A percentile compares a stretch with the other conserved stretches of the same genome.
Conservation (phyloP, 1,140 invertebrate genomes). For the Charaxes varanes region DNA sequence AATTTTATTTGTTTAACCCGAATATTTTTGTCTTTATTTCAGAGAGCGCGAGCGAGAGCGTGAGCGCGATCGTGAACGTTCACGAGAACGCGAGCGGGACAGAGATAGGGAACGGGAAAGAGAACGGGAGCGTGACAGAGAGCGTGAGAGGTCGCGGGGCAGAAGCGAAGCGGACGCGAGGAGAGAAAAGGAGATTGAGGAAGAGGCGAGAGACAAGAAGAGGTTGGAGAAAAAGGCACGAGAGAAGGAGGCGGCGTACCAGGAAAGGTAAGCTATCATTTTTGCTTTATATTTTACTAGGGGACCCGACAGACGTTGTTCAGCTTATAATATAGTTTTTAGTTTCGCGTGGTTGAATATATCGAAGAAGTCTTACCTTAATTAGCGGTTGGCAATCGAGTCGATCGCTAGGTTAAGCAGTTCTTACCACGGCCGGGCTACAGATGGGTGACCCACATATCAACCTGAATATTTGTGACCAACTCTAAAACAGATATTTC, state of each 20-base stretch:
- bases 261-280: slow-evolving; percentile 78
- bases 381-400: too few relatives aligned
- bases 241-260: slow-evolving; percentile 96
- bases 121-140: slow-evolving; percentile 74
- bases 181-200: slow-evolving; percentile 91
- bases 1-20: too few relatives aligned
- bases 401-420: too few relatives aligned
- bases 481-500: too few relatives aligned
- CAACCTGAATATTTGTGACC: too few relatives aligned
- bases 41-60: slow-evolving; percentile 33
- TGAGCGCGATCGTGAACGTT: slow-evolving; percentile 13
- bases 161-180: slow-evolving; percentile 66
- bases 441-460: too few relatives aligned
- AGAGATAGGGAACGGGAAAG: slow-evolving; percentile 75
- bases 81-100: slow-evolving; percentile 22
- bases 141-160: slow-evolving; percentile 47
- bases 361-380: too few relatives aligned
- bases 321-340: too few relatives aligned
- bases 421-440: too few relatives aligned
- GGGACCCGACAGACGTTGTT: background rate
- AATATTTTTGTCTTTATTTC: too few relatives aligned
- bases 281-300: too few relatives aligned
- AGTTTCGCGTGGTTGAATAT: too few relatives aligned
- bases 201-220: slow-evolving; percentile 92
- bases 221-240: slow-evolving; percentile 91